A percentile compares a stretch with the other conserved stretches of the same genome.
These are phyloP conservation scores for Ptychoptera contaminata DNA, from an alignment of 2,888 invertebrate genomes.

Conservation along the genomic window DNA sequence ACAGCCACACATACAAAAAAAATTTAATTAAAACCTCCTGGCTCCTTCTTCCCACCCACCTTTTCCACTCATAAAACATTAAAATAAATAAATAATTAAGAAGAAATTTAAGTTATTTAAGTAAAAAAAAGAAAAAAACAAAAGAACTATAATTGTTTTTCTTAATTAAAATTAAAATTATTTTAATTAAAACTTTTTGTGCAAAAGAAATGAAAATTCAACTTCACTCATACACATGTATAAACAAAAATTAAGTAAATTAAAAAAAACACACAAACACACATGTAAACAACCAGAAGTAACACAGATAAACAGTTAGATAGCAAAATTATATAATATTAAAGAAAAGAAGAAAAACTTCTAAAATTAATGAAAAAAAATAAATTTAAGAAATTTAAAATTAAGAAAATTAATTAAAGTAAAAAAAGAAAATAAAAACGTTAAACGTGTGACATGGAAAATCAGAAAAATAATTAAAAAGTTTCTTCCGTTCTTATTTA, in stretches of 20 bases:
- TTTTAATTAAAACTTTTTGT: not conserved
- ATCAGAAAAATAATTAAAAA: too few species aligned
- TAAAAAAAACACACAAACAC: not conserved
- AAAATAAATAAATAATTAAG: constrained; percentile 1
- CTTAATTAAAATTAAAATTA: too few species aligned
- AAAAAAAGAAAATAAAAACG: not conserved
- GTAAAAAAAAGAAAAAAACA: not conserved
- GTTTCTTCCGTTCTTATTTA: too few species aligned
- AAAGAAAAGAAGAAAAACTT: not conserved
- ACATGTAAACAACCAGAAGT: not conserved
- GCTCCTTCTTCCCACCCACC: too few species aligned
- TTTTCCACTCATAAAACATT: too few species aligned
- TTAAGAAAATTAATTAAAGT: not conserved
- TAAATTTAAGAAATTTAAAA: not conserved
- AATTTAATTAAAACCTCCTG: too few species aligned
- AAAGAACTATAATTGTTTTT: too few species aligned
- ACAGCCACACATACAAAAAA: too few species aligned
- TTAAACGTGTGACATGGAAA: not conserved
- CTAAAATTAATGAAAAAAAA: not conserved
- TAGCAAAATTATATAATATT: not conserved
- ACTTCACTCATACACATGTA: too few species aligned
- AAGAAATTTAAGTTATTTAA: not conserved
- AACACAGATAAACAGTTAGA: not conserved
- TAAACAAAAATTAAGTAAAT: not conserved
- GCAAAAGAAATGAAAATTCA: not conserved